phyloP scores from a whole-genome alignment of 1,140 invertebrate genomes.

The Cydia amplana region DNA sequence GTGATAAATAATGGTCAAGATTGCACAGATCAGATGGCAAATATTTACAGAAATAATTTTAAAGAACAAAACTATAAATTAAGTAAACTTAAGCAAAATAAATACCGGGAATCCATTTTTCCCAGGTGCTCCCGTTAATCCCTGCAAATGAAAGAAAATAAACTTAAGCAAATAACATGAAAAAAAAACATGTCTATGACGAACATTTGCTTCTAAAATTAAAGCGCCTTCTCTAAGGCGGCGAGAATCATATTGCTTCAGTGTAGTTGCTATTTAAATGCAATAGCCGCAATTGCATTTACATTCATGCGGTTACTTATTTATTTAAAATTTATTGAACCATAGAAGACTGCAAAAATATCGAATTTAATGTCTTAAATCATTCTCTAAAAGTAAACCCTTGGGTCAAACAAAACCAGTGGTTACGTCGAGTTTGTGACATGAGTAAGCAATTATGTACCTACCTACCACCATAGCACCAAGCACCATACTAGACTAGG shows the following conservation, averaged over 20 bases:
- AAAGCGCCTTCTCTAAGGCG: neutral
- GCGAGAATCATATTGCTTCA: neutral
- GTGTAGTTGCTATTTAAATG: neutral
- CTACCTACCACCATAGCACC: too few relatives aligned
- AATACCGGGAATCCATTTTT: slow-evolving; percentile 94
- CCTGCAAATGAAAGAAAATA: slow-evolving; percentile 82
- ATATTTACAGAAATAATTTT: slow-evolving; percentile 34
- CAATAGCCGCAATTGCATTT: too few relatives aligned
- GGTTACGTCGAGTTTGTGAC: too few relatives aligned
- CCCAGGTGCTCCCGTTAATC: slow-evolving; percentile 87
- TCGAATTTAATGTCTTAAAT: too few relatives aligned
- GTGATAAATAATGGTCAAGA: neutral
- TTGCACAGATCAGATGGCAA: neutral
- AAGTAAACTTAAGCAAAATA: slow-evolving; percentile 50
- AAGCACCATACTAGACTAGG: too few relatives aligned
- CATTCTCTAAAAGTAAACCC: too few relatives aligned
- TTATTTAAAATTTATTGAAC: too few relatives aligned
- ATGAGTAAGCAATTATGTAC: too few relatives aligned
- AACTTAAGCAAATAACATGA: slow-evolving; percentile 42
- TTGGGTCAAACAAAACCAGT: too few relatives aligned
- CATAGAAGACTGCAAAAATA: too few relatives aligned
- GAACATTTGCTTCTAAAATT: neutral
- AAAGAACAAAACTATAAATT: slow-evolving; percentile 44
- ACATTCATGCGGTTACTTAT: too few relatives aligned
- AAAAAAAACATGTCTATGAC: too few relatives aligned